Evolutionary conservation across 2,797 vertebrate genomes (phyloP), one percentile per base, ranked within the genome.

Genomic region (Furcifer pardalis): DNA sequence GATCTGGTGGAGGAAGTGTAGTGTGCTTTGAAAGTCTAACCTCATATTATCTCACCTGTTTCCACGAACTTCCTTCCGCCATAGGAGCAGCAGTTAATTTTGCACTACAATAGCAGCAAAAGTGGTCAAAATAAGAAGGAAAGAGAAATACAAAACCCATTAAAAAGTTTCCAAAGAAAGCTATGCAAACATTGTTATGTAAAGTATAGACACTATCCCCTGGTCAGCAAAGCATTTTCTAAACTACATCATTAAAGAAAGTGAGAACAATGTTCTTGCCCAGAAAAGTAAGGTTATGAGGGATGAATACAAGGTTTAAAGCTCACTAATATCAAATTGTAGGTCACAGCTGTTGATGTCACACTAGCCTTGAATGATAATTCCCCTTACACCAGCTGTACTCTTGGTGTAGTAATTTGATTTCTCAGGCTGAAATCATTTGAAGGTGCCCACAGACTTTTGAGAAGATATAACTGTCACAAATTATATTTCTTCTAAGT

Each of bases 31-130:
- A 93, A 92, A 90, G 75, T 86, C 84, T 89, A 92, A 71, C 74
- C 84, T 87, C 79, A 89, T 90, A 92, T 83, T 84, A 78, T 80
- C 90, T 92, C 68, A 93, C 91, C 90, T 89, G 86, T 91, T 94
- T 95, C 90, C 92, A 84, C 73, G 4, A 89, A 83, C 79, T 93
- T 93, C 82, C 82, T 94, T 91, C 87, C 88, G 76, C 25, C 62
- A 89, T 88, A 79, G 80, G 71, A 83, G 77, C 42, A 83, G 56
- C 81, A 89, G 85, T 83, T 90, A 91, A 91, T 90, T 92, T 91
- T 91, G 83, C 40, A 86, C 35, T 13, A 69, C 59, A 73, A 56
- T 60, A 90, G 21, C 59, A 79, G 71, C 52, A 27, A 83, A 71
- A 86, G 52, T 84, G 40, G 88, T 86, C 69, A 69, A n/a, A 90